Evolutionary conservation across 1,140 invertebrate genomes (phyloP).

Genomic region (Drosophila pachea): DNA sequence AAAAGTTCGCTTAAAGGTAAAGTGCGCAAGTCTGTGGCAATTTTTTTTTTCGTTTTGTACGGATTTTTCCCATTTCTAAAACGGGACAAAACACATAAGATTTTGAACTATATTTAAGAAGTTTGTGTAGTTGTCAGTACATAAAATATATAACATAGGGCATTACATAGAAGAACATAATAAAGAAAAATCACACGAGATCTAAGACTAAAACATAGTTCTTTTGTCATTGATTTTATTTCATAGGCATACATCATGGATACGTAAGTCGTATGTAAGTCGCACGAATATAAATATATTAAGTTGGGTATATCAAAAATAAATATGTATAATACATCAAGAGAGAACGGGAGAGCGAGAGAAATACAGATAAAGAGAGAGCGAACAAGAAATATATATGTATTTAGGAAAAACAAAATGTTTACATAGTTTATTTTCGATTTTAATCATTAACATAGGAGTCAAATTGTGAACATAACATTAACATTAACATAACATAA

Average conservation of each 20-base stretch:
- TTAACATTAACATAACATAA: constrained; percentile 46
- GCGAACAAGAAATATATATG: constrained; percentile 16
- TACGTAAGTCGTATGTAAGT: constrained; percentile 25
- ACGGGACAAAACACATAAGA: constrained; percentile 28
- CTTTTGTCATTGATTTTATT: constrained; percentile 38
- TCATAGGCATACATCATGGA: constrained; percentile 34
- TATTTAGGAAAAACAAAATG: constrained; percentile 25
- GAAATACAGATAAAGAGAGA: constrained; percentile 25
- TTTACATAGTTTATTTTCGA: constrained; percentile 39
- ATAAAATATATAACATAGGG: constrained; percentile 37
- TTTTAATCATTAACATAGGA: constrained; percentile 35
- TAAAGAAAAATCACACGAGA: constrained; percentile 44
- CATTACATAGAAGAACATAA: constrained; percentile 54
- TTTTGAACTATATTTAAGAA: constrained; percentile 16
- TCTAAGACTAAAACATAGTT: constrained; percentile 52
- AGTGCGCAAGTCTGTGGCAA: constrained; percentile 47
- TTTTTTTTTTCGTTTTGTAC: constrained; percentile 9
- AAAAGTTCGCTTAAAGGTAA: constrained; percentile 26
- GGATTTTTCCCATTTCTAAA: constrained; percentile 3
- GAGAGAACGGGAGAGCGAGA: constrained; percentile 27
- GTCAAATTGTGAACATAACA: constrained; percentile 46
- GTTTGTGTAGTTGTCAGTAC: constrained; percentile 27
- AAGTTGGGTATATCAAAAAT: constrained; percentile 18
- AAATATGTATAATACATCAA: constrained; percentile 41
- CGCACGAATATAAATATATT: constrained; percentile 12